Base-by-base conservation (phyloP, 2,113 vertebrate species). In the Cricetomys ansorgei region DNA sequence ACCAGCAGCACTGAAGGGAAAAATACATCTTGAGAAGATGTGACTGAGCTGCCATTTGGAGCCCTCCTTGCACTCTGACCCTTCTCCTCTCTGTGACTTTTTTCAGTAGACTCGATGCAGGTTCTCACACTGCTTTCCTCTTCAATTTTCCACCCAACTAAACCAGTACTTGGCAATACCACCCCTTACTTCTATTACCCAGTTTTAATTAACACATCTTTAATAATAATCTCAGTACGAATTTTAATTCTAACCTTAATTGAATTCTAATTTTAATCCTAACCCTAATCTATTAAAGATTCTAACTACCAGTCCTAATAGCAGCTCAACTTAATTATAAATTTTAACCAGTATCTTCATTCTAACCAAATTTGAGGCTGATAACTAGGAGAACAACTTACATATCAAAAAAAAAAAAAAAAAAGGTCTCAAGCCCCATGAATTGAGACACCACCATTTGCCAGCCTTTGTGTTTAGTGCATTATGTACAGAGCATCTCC, bases 241-340 rank as follows among this genome's bases (percentile, higher is more conserved):
- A 92, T 96, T 97, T 94, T 94, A 94, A 96, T 95, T 96, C 73
- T 88, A 95, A 88, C 92, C 67, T 91, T 92, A 95, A 97, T 87
- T 95, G 97, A 97, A 91, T 97, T 95, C 88, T 95, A 90, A 94
- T 95, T 97, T 96, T 84, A 92, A 48, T 91, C 89, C 83, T 97
- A 96, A 96, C 92, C 92, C 64, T 97, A 96, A 96, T 94, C 88
- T 96, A 62, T 94, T 92, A 94, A 8, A 50, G 76, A 96, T 65
- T 76, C 79, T 59, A 94, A 79, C 90, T 53, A 37, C 88, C 92
- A 93, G 96, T 70, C 90, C 80, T 88, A 89, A 87, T 62, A 94
- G 83, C 62, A 89, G 83, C 69, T 43, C 15, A 80, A 84, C 73
- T 93, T 95, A 91, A 94, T 96, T 77, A 73, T 86, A 92, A 73